Conservation (phyloP, 2,797 vertebrate species). For the Pipistrellus pipistrellus region DNA sequence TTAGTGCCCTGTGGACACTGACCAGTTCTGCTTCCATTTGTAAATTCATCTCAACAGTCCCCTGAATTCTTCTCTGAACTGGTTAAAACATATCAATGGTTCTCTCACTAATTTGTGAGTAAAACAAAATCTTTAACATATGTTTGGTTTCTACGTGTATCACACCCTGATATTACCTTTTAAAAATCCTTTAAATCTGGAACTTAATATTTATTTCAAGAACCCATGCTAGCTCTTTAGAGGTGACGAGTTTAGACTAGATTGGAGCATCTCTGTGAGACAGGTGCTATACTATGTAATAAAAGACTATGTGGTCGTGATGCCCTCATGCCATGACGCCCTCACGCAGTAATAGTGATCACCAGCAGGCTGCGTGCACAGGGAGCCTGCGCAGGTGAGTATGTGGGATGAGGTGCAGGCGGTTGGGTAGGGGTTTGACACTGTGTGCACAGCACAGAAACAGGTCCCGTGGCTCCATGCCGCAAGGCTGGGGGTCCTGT, state of each 20-base stretch:
- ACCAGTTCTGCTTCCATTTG: not conserved
- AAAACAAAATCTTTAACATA: not conserved
- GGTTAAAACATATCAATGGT: not conserved
- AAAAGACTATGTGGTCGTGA: no score
- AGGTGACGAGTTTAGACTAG: not conserved
- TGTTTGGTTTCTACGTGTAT: not conserved
- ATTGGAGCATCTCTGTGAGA: not conserved
- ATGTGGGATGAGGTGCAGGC: no score
- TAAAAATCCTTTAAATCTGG: not conserved
- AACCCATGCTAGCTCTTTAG: not conserved
- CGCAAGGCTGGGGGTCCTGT: no score
- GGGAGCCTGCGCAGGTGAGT: no score
- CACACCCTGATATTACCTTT: not conserved
- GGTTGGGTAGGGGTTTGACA: no score
- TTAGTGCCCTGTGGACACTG: not conserved
- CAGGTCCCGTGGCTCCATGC: no score
- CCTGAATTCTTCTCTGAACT: not conserved
- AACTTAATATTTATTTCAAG: not conserved
- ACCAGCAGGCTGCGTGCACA: no score
- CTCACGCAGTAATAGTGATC: no score
- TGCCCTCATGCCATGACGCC: no score
- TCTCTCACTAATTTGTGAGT: not conserved
- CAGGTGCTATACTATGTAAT: not conserved
- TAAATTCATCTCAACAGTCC: not conserved
- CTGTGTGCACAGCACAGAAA: no score